phyloP scores from a whole-genome alignment of 2,113 vertebrate species.

The Podocnemis expansa region DNA sequence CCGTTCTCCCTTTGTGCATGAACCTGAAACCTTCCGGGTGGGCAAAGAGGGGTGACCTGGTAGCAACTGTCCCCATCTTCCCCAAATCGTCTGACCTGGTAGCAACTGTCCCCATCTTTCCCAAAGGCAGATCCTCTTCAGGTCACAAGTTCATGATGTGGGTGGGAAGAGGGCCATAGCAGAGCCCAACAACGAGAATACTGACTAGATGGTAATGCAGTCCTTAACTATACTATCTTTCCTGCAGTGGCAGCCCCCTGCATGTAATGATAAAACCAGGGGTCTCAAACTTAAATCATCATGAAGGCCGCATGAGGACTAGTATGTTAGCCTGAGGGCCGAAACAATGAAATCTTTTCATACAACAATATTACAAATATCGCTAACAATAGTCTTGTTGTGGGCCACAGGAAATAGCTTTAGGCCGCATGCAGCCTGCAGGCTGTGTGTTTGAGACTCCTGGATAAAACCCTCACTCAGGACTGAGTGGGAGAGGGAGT shows the following conservation, averaged over 20 bases:
- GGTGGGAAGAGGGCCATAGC: constrained; percentile 29
- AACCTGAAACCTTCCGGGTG: constrained; percentile 27
- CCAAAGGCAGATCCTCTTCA: not conserved
- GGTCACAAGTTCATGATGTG: constrained; percentile 12
- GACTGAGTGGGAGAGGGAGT: no score
- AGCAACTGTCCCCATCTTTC: not conserved
- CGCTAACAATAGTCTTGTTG: no score
- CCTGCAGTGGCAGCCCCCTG: not conserved
- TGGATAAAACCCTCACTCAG: not conserved
- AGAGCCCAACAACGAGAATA: not conserved
- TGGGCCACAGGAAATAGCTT: no score
- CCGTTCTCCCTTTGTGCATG: constrained; percentile 28
- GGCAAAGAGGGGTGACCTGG: not conserved
- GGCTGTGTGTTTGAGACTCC: no score
- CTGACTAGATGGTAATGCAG: constrained; percentile 6
- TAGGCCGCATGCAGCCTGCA: no score
- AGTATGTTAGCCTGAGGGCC: no score
- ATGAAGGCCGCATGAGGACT: no score
- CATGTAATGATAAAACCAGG: not conserved
- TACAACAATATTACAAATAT: no score
- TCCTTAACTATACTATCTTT: constrained; percentile 11
- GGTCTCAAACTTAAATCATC: no score
- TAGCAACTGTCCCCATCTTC: not conserved
- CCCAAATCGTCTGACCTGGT: not conserved
- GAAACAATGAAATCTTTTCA: no score